Evolutionary conservation across 1,140 invertebrate species (phyloP), one percentile per base, ranked within the genome.

Genomic region (Drosophila carrolli): DNA sequence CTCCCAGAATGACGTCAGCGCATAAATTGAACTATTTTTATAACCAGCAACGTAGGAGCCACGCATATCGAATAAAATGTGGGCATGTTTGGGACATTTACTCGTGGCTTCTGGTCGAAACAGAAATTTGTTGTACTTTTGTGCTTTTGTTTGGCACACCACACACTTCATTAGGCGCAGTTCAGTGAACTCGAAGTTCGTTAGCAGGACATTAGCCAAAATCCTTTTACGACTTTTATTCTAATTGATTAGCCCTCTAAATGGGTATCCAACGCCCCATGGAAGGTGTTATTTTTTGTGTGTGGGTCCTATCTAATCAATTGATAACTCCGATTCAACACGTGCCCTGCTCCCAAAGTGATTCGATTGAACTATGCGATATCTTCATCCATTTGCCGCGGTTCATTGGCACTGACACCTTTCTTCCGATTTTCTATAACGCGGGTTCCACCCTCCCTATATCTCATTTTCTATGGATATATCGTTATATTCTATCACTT

Each of bases 11-110:
- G 81, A 84, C 81, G 81, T 84, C 81, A 84, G 74, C 81, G 62
- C 78, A 58, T 81, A 77, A 74, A 85, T 86, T 85, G 83, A 84
- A 83, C 81, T 83, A 83, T 83, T 83, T 80, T 63, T 80, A 65
- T 77, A 84, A 76, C 41, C 40, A 44, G 63, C 70, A 72, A 35
- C 38, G 70, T 72, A 72, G 55, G 75, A 50, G 74, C 56, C 67
- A 72, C 68, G 68, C 68, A 71, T 50, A 23, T 35, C 63, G 54
- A 75, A 56, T 63, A 75, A 74, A 57, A 79, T 84, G 65, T 60
- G 75, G 54, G 65, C 80, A 75, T 84, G 81, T 59, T 83, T 75
- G 81, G 54, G 59, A 78, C 68, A 74, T 79, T 79, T 74, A 48
- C 58, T 55, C 66, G 57, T 61, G 35, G 55, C 65, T 47, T 68